A percentile compares a stretch with the other conserved stretches of the same genome.
These are phyloP conservation scores for Cottoperca gobio DNA, from an alignment of 2,797 vertebrate genomes.

Conservation along the genomic window DNA sequence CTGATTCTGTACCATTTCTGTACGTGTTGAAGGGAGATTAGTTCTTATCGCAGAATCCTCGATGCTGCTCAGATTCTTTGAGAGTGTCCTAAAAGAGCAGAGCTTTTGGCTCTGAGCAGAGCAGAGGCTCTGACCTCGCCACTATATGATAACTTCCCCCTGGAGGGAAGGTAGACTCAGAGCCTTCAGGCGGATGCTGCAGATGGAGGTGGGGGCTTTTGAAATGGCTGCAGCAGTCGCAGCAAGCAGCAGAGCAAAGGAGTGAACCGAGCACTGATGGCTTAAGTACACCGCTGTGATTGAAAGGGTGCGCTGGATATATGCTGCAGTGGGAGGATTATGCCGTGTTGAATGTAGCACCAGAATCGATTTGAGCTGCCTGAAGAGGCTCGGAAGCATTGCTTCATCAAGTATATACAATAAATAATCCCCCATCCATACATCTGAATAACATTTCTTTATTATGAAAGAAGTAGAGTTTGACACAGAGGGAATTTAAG, in stretches of 20 bases:
- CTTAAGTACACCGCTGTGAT: not conserved
- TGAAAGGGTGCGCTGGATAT: not conserved
- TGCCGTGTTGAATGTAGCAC: not conserved
- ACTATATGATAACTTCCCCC: not conserved
- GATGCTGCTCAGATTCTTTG: not conserved
- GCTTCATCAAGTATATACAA: not conserved
- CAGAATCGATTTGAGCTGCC: not conserved
- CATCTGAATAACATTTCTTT: not conserved
- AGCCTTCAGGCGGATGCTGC: not conserved
- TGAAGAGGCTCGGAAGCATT: not conserved
- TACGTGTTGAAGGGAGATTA: not conserved
- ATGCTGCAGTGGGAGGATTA: not conserved
- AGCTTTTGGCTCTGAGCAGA: not conserved
- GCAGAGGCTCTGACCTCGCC: no score
- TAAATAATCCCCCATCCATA: not conserved
- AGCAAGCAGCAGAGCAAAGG: not conserved
- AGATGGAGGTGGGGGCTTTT: not conserved
- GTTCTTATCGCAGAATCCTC: not conserved
- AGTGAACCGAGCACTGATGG: not conserved
- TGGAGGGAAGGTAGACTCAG: not conserved
- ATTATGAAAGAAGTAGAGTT: not conserved
- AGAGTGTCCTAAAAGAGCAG: not conserved
- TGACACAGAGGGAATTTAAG: no score
- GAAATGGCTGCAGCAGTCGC: not conserved
- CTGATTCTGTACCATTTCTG: not conserved